Percentiles rank a stretch among this genome's conserved stretches.
These are phyloP conservation scores for Diadema setosum DNA, from an alignment of 35 echinoderm and acorn worm species.

Conservation along the genomic window DNA sequence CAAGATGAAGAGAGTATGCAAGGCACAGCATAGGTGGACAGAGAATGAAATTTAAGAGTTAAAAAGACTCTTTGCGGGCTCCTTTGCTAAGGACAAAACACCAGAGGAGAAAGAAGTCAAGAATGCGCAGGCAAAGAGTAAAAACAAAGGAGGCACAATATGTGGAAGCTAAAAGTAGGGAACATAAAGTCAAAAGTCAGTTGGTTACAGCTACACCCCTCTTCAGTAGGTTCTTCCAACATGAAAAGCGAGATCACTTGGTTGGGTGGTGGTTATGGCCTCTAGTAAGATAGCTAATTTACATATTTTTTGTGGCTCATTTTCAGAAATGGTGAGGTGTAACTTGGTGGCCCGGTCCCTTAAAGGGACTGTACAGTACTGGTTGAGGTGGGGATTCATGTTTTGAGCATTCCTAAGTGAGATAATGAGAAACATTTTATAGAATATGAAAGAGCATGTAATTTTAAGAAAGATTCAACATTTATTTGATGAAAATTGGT, in stretches of 20 bases:
- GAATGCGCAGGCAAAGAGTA: constrained; percentile 19
- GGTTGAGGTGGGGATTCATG: no score
- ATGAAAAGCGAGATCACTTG: not conserved
- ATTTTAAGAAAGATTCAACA: no score
- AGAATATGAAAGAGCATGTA: no score
- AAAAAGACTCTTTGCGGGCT: constrained; percentile 14
- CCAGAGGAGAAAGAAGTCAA: constrained; percentile 6
- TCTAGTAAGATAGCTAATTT: not conserved
- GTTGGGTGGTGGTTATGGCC: not conserved
- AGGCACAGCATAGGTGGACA: not conserved
- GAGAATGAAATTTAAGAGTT: constrained; percentile 26
- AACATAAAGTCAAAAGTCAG: constrained; percentile 28
- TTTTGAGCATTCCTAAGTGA: no score
- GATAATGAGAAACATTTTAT: no score
- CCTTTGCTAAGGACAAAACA: constrained; percentile 24
- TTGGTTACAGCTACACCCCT: not conserved
- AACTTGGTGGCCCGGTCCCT: not conserved
- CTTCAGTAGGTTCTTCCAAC: not conserved
- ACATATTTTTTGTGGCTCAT: not conserved
- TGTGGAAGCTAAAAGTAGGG: constrained; percentile 1
- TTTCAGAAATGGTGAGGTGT: not conserved
- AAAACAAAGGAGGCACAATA: constrained; percentile 18
- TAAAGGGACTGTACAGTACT: no score
- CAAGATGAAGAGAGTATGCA: constrained; percentile 2
- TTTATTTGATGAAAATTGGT: no score